These are phyloP conservation scores for Anguilla megastoma DNA, from an alignment of 2,797 vertebrate genomes.

Conservation along the genomic window DNA sequence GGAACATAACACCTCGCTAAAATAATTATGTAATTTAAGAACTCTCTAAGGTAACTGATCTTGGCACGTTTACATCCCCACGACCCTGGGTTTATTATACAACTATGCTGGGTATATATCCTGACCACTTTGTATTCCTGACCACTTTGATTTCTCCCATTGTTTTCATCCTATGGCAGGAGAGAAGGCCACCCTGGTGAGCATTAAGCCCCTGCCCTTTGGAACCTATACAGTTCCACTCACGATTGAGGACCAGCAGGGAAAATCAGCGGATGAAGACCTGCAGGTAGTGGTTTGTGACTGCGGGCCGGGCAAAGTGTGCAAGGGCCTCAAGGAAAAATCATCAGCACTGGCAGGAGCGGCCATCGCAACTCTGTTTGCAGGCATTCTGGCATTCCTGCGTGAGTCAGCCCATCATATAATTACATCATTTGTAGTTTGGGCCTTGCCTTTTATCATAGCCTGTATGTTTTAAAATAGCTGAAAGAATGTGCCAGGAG, in stretches of 20 bases:
- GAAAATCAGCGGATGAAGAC: slow-evolving; percentile 45
- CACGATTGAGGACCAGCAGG: slow-evolving; percentile 74
- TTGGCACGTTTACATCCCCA: not conserved
- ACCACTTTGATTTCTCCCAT: not conserved
- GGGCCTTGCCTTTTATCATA: not conserved
- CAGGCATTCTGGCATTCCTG: slow-evolving; percentile 62
- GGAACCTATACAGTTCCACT: slow-evolving; percentile 74
- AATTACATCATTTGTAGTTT: not conserved
- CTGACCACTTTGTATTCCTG: not conserved
- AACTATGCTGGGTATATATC: not conserved
- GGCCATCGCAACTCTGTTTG: slow-evolving; percentile 58
- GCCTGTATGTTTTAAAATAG: not conserved
- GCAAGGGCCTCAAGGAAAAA: slow-evolving; percentile 32
- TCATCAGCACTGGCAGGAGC: slow-evolving; percentile 46
- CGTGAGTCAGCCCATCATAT: slow-evolving; percentile 63
- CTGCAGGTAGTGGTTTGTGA: slow-evolving; percentile 69
- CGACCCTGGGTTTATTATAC: not conserved
- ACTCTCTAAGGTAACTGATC: not conserved
- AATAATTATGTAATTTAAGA: not conserved
- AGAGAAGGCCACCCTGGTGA: slow-evolving; percentile 62
- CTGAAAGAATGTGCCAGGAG: not conserved
- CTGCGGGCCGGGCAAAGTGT: slow-evolving; percentile 57
- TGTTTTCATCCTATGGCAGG: slow-evolving; percentile 58
- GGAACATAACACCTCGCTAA: not conserved
- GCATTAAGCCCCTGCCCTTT: slow-evolving; percentile 58